phyloP scores from a whole-genome alignment of 2,797 vertebrate species.

The Hypotaenidia okinawae region DNA sequence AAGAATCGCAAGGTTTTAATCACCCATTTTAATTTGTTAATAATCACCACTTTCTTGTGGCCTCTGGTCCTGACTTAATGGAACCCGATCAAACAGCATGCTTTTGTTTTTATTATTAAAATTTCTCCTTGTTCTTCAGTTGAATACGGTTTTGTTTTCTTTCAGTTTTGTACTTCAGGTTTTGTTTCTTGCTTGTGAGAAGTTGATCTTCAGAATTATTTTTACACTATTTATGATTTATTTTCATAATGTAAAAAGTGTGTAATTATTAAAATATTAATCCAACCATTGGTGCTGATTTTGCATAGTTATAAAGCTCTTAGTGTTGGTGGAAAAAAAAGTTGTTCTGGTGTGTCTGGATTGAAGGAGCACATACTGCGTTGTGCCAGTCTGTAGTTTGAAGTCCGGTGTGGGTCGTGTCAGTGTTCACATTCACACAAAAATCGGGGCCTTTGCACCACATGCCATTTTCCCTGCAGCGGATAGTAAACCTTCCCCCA shows the following conservation, averaged over 20 bases:
- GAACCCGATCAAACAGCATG: constrained; percentile 60
- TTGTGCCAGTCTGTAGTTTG: not conserved
- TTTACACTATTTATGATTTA: constrained; percentile 89
- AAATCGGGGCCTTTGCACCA: not conserved
- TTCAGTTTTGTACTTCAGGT: constrained; percentile 75
- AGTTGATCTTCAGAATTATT: constrained; percentile 87
- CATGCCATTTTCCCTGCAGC: not conserved
- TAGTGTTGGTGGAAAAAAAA: constrained; percentile 17
- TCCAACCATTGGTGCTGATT: constrained; percentile 68
- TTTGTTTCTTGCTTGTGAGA: constrained; percentile 82
- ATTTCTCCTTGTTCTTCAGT: constrained; percentile 71
- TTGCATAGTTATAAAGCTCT: constrained; percentile 71
- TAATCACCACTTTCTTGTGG: constrained; percentile 70
- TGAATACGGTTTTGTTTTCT: constrained; percentile 72
- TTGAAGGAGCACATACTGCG: not conserved
- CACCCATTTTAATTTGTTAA: constrained; percentile 58
- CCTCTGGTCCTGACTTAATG: constrained; percentile 63
- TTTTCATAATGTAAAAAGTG: constrained; percentile 87
- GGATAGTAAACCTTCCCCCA: not conserved
- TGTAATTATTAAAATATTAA: constrained; percentile 85
- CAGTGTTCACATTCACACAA: not conserved
- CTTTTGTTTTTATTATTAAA: constrained; percentile 69
- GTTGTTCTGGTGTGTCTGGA: not conserved
- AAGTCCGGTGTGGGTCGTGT: not conserved
- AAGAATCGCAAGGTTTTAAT: constrained; percentile 71